Percentiles rank a stretch among this genome's conserved stretches.
Conservation (phyloP, 1,140 invertebrate genomes). For the Papilio helenus region DNA sequence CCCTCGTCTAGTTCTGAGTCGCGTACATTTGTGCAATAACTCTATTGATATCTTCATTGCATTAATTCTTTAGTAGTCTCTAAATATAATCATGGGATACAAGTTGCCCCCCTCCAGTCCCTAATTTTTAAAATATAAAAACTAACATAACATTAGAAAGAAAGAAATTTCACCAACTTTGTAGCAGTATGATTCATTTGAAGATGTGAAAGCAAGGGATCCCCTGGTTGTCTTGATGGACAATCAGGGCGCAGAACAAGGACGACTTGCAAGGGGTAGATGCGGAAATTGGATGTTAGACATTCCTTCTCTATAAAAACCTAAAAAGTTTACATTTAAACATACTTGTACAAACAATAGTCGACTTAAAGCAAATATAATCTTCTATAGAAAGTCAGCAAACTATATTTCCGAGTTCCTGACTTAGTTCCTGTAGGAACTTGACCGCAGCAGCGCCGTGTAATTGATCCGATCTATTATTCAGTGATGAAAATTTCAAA, state of each 20-base stretch:
- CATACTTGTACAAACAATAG: not conserved
- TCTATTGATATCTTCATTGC: not conserved
- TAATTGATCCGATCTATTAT: slow-evolving; percentile 73
- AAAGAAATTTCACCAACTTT: too few relatives aligned
- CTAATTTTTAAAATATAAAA: not conserved
- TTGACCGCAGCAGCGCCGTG: not conserved
- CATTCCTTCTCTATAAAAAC: too few relatives aligned
- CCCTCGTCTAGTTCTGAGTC: slow-evolving; percentile 2
- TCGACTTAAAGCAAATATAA: not conserved
- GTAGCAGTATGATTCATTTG: too few relatives aligned
- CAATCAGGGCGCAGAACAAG: too few relatives aligned
- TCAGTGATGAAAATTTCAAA: slow-evolving; percentile 52
- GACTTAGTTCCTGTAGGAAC: not conserved
- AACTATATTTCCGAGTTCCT: not conserved
- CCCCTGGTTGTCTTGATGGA: too few relatives aligned
- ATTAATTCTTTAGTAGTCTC: not conserved
- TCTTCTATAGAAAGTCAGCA: not conserved
- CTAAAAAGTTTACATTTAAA: too few relatives aligned
- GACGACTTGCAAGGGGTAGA: too few relatives aligned
- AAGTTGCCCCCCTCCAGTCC: not conserved
- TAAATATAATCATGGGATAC: not conserved
- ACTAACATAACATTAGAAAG: too few relatives aligned
- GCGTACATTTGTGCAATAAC: not conserved
- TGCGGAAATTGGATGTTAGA: too few relatives aligned
- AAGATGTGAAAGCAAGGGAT: too few relatives aligned